These are phyloP conservation scores for Drosophila falleni DNA, from an alignment of 2,888 invertebrate genomes.

Conservation along the genomic window DNA sequence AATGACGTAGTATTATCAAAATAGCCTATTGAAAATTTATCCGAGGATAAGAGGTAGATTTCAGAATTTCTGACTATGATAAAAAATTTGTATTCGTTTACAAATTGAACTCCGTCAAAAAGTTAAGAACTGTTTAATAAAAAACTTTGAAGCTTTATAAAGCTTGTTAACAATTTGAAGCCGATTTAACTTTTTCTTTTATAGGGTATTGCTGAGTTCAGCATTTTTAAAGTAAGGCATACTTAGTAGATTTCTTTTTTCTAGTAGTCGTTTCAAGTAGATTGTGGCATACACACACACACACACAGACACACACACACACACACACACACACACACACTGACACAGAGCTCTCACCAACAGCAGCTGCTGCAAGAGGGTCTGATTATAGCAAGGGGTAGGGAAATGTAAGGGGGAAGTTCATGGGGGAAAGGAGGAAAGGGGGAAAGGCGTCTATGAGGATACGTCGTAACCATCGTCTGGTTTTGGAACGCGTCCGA, in stretches of 20 bases:
- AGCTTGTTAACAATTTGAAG: neutral
- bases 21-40: too few species aligned
- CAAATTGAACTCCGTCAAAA: too few species aligned
- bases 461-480: conserved; percentile 27
- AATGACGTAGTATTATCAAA: too few species aligned
- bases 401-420: neutral
- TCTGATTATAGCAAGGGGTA: neutral
- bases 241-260: neutral
- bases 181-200: neutral
- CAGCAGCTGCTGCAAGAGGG: neutral
- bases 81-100: too few species aligned
- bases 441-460: neutral
- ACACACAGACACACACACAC: conserved; percentile 10
- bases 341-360: conserved; percentile 7
- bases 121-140: neutral
- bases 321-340: neutral
- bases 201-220: neutral
- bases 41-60: too few species aligned
- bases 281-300: conserved; percentile 31
- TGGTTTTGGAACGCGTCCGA: conserved; percentile 38
- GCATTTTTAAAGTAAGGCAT: neutral
- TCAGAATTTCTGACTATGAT: too few species aligned
- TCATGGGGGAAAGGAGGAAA: too few species aligned
- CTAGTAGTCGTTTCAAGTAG: conserved; percentile 46
- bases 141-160: too few species aligned